phyloP scores from a whole-genome alignment of 2,113 vertebrate species.

The rat (Rattus norvegicus) region DNA sequence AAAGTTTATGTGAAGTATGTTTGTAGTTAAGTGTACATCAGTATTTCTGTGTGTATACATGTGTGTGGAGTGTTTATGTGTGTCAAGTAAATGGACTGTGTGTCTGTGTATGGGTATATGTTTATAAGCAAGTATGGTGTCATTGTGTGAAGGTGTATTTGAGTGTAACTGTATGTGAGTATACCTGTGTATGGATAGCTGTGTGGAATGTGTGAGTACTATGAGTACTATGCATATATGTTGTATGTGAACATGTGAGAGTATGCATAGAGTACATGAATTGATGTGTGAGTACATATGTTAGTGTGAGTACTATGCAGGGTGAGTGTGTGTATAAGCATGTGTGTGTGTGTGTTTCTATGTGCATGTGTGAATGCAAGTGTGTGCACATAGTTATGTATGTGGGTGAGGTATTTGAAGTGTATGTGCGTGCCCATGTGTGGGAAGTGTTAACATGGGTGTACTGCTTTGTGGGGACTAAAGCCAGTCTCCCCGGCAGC shows the following conservation, averaged over 20 bases:
- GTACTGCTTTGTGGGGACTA: background rate
- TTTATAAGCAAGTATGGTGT: background rate
- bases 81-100: background rate
- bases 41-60: background rate
- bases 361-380: background rate
- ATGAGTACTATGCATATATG: background rate
- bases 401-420: background rate
- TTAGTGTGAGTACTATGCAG: background rate
- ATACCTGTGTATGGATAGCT: background rate
- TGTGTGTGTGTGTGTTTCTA: background rate
- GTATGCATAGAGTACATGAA: background rate
- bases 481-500: fast-evolving
- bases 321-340: background rate
- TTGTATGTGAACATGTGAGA: background rate
- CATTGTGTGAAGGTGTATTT: background rate
- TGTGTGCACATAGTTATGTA: background rate
- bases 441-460: too few relatives aligned
- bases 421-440: background rate
- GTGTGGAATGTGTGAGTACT: background rate
- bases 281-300: background rate
- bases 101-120: background rate
- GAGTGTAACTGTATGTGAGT: background rate
- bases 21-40: background rate
- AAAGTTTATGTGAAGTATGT: background rate
- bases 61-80: background rate